Percentiles rank a stretch among this genome's conserved stretches.
Evolutionary conservation across 2,888 invertebrate genomes (phyloP).

Genomic region (Drosophila paranaensis): DNA sequence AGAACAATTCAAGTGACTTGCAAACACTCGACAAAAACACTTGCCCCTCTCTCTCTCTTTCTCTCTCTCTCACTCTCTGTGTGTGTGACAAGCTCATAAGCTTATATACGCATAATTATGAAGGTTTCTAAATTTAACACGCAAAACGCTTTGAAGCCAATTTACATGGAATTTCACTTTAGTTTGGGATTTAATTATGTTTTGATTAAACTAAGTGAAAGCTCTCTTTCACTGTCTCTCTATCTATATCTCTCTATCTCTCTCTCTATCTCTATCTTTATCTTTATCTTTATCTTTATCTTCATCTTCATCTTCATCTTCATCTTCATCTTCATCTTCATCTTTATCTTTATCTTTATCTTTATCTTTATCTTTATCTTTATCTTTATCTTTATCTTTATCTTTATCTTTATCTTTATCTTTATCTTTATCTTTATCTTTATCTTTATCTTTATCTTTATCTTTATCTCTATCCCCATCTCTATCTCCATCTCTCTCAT

Average conservation of each 20-base stretch:
- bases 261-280: background rate
- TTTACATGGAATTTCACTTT: constrained; percentile 21
- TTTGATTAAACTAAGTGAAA: constrained; percentile 9
- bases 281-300: background rate
- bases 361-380: background rate
- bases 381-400: background rate
- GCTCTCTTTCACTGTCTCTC: background rate
- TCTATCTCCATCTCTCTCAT: background rate
- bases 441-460: background rate
- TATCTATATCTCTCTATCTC: background rate
- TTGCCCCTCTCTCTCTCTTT: background rate
- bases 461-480: background rate
- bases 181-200: constrained; percentile 3
- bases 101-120: constrained; percentile 32
- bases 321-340: background rate
- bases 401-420: background rate
- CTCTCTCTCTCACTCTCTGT: background rate
- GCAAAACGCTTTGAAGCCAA: constrained; percentile 23
- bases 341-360: background rate
- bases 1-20: constrained; percentile 46
- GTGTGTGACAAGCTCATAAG: constrained; percentile 3
- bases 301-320: too few species aligned
- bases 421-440: background rate
- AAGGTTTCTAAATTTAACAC: constrained; percentile 27
- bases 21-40: constrained; percentile 31